These are phyloP conservation scores for Polymixis lichenea DNA, from an alignment of 2,888 invertebrate genomes.

Conservation along the genomic window DNA sequence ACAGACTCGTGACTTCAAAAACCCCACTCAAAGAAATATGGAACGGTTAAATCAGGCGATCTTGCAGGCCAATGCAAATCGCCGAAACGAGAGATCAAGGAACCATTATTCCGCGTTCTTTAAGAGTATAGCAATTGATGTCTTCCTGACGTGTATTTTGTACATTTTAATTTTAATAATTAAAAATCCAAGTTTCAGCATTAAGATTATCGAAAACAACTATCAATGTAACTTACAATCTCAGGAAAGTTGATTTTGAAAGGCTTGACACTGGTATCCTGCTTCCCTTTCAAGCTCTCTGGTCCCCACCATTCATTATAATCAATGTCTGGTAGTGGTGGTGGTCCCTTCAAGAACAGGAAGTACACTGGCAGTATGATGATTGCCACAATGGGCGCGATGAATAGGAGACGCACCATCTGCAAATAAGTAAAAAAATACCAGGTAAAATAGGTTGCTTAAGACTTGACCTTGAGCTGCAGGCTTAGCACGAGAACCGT, in stretches of 20 bases:
- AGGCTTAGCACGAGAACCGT: too few relatives aligned
- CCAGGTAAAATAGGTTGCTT: neutral
- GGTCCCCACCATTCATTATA: conserved; percentile 89
- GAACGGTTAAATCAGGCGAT: too few relatives aligned
- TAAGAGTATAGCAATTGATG: too few relatives aligned
- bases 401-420: conserved; percentile 61
- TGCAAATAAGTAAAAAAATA: conserved; percentile 20
- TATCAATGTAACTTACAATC: conserved; percentile 43
- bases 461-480: too few relatives aligned
- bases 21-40: too few relatives aligned
- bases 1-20: too few relatives aligned
- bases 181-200: neutral
- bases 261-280: conserved; percentile 87
- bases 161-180: too few relatives aligned
- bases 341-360: conserved; percentile 53
- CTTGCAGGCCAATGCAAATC: too few relatives aligned
- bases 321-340: conserved; percentile 67
- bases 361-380: conserved; percentile 50
- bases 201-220: neutral
- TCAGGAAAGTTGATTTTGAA: conserved; percentile 87
- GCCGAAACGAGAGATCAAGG: too few relatives aligned
- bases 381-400: conserved; percentile 49
- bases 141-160: too few relatives aligned
- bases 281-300: conserved; percentile 76
- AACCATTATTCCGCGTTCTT: too few relatives aligned